These are phyloP conservation scores for Schizotus pectinicornis DNA, from an alignment of 2,888 invertebrate species.

Conservation along the genomic window DNA sequence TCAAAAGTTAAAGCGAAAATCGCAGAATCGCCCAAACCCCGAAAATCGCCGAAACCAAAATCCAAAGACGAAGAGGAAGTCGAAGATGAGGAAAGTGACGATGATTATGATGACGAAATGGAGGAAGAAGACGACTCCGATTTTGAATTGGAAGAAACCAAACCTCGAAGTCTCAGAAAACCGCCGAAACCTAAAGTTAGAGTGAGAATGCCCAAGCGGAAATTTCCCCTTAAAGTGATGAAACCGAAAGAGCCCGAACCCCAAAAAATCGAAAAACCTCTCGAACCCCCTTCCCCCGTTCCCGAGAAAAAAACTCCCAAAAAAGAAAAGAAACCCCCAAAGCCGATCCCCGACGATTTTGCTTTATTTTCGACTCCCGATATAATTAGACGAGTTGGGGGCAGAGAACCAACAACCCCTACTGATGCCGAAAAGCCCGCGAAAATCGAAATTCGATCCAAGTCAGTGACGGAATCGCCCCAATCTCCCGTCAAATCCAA, in stretches of 20 bases:
- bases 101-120: constrained; percentile 60
- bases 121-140: constrained; percentile 63
- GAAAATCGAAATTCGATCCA: constrained; percentile 52
- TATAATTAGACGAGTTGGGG: constrained; percentile 71
- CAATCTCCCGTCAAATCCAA: constrained; percentile 40
- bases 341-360: constrained; percentile 66
- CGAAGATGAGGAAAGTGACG: constrained; percentile 61
- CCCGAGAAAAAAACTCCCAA: constrained; percentile 48
- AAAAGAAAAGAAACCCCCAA: constrained; percentile 60
- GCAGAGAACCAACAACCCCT: constrained; percentile 46
- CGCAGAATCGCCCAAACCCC: constrained; percentile 30
- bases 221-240: constrained; percentile 26
- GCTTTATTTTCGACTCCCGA: constrained; percentile 80
- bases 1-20: constrained; percentile 13
- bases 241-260: constrained; percentile 8
- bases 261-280: constrained; percentile 47
- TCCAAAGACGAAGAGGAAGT: constrained; percentile 29
- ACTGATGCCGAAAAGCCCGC: constrained; percentile 47
- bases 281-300: constrained; percentile 17
- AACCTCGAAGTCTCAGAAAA: constrained; percentile 40
- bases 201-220: constrained; percentile 1
- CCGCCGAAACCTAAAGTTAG: constrained; percentile 34
- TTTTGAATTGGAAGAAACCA: constrained; percentile 50
- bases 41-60: constrained; percentile 22
- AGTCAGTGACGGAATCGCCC: constrained; percentile 41